Percentiles rank a stretch among this genome's conserved stretches.
Evolutionary conservation across 2,888 invertebrate genomes (phyloP).

Genomic region (Caenorhabditis wallacei): DNA sequence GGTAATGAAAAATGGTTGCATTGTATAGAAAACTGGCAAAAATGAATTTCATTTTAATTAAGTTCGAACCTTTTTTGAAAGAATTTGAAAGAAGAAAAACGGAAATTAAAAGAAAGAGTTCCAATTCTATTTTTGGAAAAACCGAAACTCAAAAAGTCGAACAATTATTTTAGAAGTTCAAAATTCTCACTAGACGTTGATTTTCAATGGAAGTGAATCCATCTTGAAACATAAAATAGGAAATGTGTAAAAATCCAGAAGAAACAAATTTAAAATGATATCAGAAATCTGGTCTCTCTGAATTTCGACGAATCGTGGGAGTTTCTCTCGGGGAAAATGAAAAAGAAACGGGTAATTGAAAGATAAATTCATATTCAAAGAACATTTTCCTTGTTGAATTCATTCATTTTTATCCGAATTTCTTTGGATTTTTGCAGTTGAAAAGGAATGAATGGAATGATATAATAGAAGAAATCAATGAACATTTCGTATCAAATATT

Average conservation of each 20-base stretch:
- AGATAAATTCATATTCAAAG: background rate
- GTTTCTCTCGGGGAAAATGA: background rate
- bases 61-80: background rate
- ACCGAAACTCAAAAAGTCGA: no score
- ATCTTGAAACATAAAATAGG: no score
- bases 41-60: no score
- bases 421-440: background rate
- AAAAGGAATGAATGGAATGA: background rate
- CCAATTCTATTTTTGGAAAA: no score
- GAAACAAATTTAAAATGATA: background rate
- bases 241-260: background rate
- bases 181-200: no score
- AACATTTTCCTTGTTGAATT: background rate
- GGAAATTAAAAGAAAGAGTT: no score
- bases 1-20: no score
- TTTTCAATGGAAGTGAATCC: no score
- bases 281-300: background rate
- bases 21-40: no score
- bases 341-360: background rate
- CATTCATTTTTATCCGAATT: background rate
- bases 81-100: background rate
- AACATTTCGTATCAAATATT: slow-evolving; percentile 3
- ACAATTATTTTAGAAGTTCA: no score
- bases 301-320: background rate
- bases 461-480: background rate